These are phyloP conservation scores for Siderastrea radians DNA, from an alignment of 92 coral and sea anemone genomes.

Conservation along the genomic window DNA sequence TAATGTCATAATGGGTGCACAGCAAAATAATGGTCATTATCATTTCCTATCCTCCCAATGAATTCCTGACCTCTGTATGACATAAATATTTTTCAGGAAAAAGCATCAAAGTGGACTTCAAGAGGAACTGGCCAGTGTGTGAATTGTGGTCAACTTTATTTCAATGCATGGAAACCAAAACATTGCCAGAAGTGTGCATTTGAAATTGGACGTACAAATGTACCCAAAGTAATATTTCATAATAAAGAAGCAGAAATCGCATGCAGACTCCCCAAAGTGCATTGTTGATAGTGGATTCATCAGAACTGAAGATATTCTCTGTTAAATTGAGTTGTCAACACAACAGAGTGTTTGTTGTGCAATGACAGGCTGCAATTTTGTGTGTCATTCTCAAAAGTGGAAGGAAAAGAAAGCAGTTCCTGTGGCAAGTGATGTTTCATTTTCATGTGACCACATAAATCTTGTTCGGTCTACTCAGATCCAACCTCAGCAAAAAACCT, in stretches of 20 bases:
- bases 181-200: conserved; percentile 24
- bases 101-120: conserved; percentile 1
- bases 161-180: conserved; percentile 27
- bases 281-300: neutral
- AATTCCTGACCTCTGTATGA: no score
- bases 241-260: neutral
- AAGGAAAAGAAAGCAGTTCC: conserved; percentile 16
- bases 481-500: conserved; percentile 2
- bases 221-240: neutral
- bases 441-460: neutral
- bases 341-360: conserved; percentile 23
- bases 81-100: conserved; percentile 8
- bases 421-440: conserved; percentile 15
- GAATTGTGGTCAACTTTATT: conserved; percentile 10
- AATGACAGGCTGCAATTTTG: neutral
- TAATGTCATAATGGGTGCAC: no score
- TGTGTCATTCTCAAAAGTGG: conserved; percentile 27
- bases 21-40: no score
- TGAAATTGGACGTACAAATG: conserved; percentile 27
- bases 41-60: no score
- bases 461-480: neutral
- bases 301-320: conserved; percentile 3
- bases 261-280: neutral
- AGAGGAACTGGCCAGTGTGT: neutral
- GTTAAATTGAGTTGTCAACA: neutral